Evolutionary conservation across 1,140 invertebrate genomes (phyloP).

Genomic region (Drosophila nebulosa): DNA sequence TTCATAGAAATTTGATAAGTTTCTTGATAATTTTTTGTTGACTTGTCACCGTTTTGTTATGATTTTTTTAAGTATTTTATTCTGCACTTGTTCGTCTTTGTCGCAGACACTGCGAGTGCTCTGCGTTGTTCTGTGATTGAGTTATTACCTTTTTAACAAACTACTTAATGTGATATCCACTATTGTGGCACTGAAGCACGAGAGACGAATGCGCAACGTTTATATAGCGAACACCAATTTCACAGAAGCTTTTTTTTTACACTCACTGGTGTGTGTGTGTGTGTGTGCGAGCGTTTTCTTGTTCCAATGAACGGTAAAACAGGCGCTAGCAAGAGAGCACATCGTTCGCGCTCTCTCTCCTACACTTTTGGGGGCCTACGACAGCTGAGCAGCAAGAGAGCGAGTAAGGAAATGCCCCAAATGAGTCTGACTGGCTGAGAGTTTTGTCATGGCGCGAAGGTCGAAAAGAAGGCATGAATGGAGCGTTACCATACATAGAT

Average conservation of each 20-base stretch:
- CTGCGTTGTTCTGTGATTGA: constrained; percentile 9
- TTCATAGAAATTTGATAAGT: background rate
- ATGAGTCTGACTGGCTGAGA: constrained; percentile 3
- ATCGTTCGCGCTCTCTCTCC: background rate
- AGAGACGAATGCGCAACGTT: constrained; percentile 73
- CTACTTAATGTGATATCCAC: constrained; percentile 76
- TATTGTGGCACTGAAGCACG: constrained; percentile 74
- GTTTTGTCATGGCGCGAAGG: constrained; percentile 43
- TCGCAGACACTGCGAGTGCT: background rate
- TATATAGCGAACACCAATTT: constrained; percentile 69
- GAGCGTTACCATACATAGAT: constrained; percentile 18
- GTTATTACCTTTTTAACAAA: constrained; percentile 71
- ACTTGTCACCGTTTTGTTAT: background rate
- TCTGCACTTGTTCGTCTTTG: constrained; percentile 15
- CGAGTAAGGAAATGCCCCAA: constrained; percentile 21
- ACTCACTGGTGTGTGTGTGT: constrained; percentile 16
- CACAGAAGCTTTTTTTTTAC: constrained; percentile 42
- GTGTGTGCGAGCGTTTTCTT: constrained; percentile 13
- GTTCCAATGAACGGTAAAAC: constrained; percentile 49
- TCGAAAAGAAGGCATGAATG: constrained; percentile 75
- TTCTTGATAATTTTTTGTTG: background rate
- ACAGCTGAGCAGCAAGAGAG: background rate
- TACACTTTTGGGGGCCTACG: background rate
- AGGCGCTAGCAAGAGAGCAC: constrained; percentile 1
- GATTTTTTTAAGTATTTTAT: background rate